Percentiles rank a stretch among this genome's conserved stretches.
Evolutionary conservation across 2,113 vertebrate genomes (phyloP).

Genomic region (Hystrix cristata): DNA sequence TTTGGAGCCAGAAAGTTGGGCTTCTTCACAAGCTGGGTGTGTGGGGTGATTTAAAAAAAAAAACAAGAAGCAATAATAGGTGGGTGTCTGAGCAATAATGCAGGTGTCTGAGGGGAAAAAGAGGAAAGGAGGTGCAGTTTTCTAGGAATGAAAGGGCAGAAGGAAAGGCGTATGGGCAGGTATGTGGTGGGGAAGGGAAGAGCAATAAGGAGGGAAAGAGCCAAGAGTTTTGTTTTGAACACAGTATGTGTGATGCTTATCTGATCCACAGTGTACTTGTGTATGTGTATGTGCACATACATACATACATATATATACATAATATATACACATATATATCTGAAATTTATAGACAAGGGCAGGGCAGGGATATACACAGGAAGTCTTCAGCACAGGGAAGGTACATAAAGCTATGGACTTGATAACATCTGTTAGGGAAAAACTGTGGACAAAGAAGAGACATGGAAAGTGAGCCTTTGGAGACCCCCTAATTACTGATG

Average conservation of each 20-base stretch:
- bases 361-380: neutral
- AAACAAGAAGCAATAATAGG: neutral
- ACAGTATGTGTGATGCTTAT: neutral
- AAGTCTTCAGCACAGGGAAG: neutral
- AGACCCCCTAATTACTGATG: neutral
- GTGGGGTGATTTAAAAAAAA: neutral
- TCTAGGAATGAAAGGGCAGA: neutral
- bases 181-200: neutral
- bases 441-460: neutral
- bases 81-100: neutral
- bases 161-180: neutral
- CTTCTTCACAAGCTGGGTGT: neutral
- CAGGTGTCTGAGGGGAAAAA: neutral
- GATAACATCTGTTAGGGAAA: neutral
- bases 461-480: neutral
- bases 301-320: neutral
- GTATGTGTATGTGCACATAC: neutral
- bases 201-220: neutral
- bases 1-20: neutral
- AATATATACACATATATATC: neutral
- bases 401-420: neutral
- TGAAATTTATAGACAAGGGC: neutral
- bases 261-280: neutral
- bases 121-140: neutral
- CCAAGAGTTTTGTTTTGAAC: neutral